A percentile compares a stretch with the other conserved stretches of the same genome.
These are phyloP conservation scores for Anhinga anhinga DNA, from an alignment of 2,113 vertebrate species.

Conservation along the genomic window DNA sequence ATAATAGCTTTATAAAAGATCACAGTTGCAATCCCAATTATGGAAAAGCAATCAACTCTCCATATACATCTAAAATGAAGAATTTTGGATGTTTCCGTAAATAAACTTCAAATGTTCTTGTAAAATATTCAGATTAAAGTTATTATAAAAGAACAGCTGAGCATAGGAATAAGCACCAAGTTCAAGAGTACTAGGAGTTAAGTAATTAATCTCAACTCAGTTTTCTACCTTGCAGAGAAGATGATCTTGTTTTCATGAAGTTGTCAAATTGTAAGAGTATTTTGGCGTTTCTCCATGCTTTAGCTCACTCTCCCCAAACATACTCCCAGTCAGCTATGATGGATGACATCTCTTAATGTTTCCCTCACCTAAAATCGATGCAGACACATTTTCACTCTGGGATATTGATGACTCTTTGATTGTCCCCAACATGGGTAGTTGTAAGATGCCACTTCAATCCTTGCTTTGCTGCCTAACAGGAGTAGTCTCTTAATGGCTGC, in stretches of 20 bases:
- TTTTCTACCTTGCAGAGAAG: not conserved
- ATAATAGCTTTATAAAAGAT: not conserved
- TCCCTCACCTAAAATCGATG: not conserved
- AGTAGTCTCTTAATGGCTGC: not conserved
- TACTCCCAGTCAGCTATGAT: not conserved
- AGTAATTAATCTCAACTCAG: not conserved
- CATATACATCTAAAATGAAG: not conserved
- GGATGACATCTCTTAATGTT: not conserved
- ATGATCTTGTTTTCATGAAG: not conserved
- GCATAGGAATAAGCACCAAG: not conserved
- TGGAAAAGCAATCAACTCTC: not conserved
- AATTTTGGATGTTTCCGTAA: not conserved
- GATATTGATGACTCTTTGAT: slow-evolving; percentile 18
- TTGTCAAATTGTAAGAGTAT: not conserved
- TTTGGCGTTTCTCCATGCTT: not conserved
- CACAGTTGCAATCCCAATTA: not conserved
- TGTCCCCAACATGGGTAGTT: not conserved
- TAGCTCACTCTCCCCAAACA: not conserved
- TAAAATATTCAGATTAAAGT: slow-evolving; percentile 1
- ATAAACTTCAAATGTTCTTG: not conserved
- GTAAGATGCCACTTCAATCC: not conserved
- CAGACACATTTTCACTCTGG: slow-evolving; percentile 26
- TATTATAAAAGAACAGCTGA: not conserved
- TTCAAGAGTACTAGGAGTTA: not conserved
- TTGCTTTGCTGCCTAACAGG: not conserved